Evolutionary conservation across 2,113 vertebrate genomes (phyloP), one percentile per base, ranked within the genome.

Genomic region (Salvelinus fontinalis): DNA sequence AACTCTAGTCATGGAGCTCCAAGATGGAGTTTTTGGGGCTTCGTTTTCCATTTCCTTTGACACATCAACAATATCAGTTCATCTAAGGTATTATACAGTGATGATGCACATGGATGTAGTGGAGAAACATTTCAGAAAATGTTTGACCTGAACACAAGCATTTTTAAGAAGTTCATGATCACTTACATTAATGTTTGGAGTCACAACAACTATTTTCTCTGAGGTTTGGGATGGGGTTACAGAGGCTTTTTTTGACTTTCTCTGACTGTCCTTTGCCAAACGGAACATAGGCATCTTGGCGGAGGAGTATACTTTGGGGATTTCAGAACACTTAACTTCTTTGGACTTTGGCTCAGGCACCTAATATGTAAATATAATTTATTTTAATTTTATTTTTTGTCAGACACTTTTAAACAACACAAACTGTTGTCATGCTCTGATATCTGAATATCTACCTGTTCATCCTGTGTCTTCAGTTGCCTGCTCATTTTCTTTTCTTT

Each of bases 231-330:
- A 76, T 0, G 76, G 78, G 26, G 85, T 81, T 77, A 72, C 51
- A 54, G 51, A 44, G 9, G 39, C 39, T 44, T 44, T 44, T 54
- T 18, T 54, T 1, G 12, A 4, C 16, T 54, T 54, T 54, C 51
- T 87, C 79, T 73, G 29, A 4, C 2, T 83, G 67, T 20, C 73
- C 80, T 80, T 84, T 31, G 76, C 79, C 20, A 84, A 81, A 31
- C 86, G 74, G 80, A 82, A 89, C n/a, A 74, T 5, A 20, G 66
- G 13, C n/a, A 27, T 88, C 73, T 82, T 87, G 44, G 67, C 71
- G 57, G 70, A 59, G 64, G 68, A 59, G 67, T 77, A 65, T 51
- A 67, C 71, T 62, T 54, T 54, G 16, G 80, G 84, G 51, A 80
- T 86, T 71, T 87, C 70, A 24, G 62, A 73, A 67, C 14, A 14